Evolutionary conservation across 2,888 invertebrate genomes (phyloP).

Genomic region (Antitype chi): DNA sequence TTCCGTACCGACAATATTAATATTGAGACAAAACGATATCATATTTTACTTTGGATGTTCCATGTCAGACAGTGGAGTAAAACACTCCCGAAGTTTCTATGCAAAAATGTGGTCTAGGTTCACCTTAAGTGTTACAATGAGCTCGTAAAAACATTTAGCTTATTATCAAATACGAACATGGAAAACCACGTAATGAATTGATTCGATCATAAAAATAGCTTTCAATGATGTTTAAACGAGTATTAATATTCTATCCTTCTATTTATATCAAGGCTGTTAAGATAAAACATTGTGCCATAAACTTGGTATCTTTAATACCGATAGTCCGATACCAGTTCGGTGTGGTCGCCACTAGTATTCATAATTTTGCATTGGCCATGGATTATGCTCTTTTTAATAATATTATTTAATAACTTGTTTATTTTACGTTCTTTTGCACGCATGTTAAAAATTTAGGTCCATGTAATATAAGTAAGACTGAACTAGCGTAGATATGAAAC

Average conservation of each 20-base stretch:
- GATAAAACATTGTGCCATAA: conserved; percentile 24
- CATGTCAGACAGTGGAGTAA: too few species aligned
- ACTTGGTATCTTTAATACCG: conserved; percentile 36
- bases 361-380: conserved; percentile 22
- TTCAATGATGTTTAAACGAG: conserved; percentile 14
- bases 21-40: too few species aligned
- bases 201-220: conserved; percentile 19
- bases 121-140: not conserved
- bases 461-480: not conserved
- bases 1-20: too few species aligned
- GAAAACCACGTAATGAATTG: conserved; percentile 17
- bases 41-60: too few species aligned
- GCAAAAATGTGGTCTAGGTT: too few species aligned
- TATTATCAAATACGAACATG: not conserved
- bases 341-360: conserved; percentile 33
- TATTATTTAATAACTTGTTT: conserved; percentile 36
- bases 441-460: conserved; percentile 7
- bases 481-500: conserved; percentile 16
- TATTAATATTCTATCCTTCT: conserved; percentile 34
- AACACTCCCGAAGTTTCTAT: too few species aligned
- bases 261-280: conserved; percentile 35
- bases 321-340: conserved; percentile 31
- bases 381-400: conserved; percentile 21
- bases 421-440: conserved; percentile 33
- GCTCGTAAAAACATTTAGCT: not conserved